phyloP scores from a whole-genome alignment of 2,113 vertebrate species.

The Austrofundulus limnaeus region DNA sequence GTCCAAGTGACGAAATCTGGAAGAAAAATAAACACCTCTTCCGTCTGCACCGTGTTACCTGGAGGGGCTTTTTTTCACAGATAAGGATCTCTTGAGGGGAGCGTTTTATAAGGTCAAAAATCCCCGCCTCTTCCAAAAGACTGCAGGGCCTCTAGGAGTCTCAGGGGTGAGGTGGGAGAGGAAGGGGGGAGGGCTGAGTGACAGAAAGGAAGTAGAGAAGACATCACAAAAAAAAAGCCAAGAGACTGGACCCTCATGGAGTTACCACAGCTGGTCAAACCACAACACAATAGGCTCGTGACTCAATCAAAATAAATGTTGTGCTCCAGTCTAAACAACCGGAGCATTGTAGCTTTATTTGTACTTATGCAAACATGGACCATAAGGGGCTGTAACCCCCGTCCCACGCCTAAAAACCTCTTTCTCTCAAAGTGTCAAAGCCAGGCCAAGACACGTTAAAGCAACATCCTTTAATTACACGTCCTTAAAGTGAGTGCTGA shows the following conservation, averaged over 20 bases:
- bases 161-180: neutral
- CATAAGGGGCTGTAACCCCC: constrained; percentile 8
- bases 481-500: constrained; percentile 37
- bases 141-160: constrained; percentile 36
- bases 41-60: constrained; percentile 41
- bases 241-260: constrained; percentile 70
- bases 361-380: constrained; percentile 40
- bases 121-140: constrained; percentile 17
- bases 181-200: neutral
- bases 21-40: constrained; percentile 46
- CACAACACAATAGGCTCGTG: constrained; percentile 66
- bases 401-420: neutral
- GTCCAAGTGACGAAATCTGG: constrained; percentile 22
- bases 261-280: constrained; percentile 71
- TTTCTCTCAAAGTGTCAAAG: constrained; percentile 24
- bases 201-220: constrained; percentile 73
- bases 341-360: constrained; percentile 29
- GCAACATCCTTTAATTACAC: constrained; percentile 35
- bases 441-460: constrained; percentile 10
- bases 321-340: constrained; percentile 71
- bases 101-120: constrained; percentile 47
- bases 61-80: constrained; percentile 38
- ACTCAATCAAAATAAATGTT: constrained; percentile 68
- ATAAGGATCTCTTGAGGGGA: constrained; percentile 47
- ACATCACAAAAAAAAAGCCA: constrained; percentile 68